These are phyloP conservation scores for Mormyrops attenuatus DNA, from an alignment of 2,797 vertebrate genomes.

Conservation along the genomic window DNA sequence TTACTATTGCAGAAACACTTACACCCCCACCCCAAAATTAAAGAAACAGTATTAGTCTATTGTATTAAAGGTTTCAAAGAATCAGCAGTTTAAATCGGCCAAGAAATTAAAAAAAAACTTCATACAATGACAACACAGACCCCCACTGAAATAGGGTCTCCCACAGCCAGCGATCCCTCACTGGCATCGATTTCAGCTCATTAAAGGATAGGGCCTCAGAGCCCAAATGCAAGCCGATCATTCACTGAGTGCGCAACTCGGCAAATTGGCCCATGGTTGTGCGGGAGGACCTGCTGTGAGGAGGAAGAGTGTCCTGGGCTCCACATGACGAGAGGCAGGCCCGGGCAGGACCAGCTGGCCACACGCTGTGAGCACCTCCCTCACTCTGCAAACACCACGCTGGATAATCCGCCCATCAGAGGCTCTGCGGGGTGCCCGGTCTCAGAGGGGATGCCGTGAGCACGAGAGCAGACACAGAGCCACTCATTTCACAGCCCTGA, in stretches of 20 bases:
- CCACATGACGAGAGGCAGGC: conserved; percentile 68
- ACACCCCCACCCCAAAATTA: neutral
- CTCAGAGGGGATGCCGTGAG: conserved; percentile 49
- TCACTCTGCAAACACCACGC: conserved; percentile 63
- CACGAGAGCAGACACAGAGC: neutral
- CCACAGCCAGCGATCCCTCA: conserved; percentile 45
- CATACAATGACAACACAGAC: neutral
- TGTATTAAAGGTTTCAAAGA: neutral
- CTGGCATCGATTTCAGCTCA: conserved; percentile 64
- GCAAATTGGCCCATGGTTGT: conserved; percentile 64
- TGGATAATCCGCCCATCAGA: conserved; percentile 65
- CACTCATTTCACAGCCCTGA: neutral
- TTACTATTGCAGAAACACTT: neutral
- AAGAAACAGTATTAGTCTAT: neutral
- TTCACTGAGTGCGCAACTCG: conserved; percentile 51
- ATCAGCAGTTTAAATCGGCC: neutral
- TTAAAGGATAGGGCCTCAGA: conserved; percentile 61
- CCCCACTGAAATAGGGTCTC: conserved; percentile 41
- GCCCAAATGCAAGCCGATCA: conserved; percentile 52
- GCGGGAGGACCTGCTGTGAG: conserved; percentile 59
- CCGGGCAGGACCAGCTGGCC: conserved; percentile 60
- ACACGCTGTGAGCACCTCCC: conserved; percentile 67
- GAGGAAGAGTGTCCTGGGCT: conserved; percentile 62
- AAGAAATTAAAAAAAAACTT: neutral
- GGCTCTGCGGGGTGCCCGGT: conserved; percentile 60